phyloP scores from a whole-genome alignment of 2,113 vertebrate species.

The Rhinolophus sinicus region DNA sequence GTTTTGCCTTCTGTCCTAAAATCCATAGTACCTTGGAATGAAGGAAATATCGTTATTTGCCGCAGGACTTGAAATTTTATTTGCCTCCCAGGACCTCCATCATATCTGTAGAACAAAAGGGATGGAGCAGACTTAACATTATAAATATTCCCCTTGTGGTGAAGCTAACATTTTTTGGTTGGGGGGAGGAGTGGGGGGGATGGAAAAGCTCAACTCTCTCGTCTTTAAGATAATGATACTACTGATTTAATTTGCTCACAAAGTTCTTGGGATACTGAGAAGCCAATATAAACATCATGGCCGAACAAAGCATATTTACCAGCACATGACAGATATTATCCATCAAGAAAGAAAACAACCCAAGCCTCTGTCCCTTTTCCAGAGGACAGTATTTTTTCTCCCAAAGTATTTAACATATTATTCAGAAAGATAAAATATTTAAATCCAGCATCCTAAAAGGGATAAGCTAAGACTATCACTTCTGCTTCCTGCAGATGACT shows the following conservation, averaged over 20 bases:
- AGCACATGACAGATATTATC: background rate
- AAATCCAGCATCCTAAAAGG: constrained; percentile 27
- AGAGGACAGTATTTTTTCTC: background rate
- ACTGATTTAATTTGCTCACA: background rate
- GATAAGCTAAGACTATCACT: constrained; percentile 41
- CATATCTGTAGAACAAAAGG: background rate
- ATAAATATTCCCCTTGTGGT: background rate
- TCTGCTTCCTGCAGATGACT: constrained; percentile 53
- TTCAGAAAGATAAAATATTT: constrained; percentile 50
- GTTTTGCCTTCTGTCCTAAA: constrained; percentile 1
- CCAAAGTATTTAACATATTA: background rate
- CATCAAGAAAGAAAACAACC: background rate
- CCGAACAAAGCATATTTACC: background rate
- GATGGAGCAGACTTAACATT: background rate
- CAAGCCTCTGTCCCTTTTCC: background rate
- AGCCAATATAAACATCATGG: background rate
- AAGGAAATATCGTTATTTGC: background rate
- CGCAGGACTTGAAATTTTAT: background rate
- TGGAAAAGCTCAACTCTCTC: background rate
- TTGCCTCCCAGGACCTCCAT: background rate
- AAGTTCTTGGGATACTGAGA: background rate
- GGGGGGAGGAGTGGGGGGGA: background rate
- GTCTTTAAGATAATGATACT: background rate
- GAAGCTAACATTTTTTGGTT: background rate
- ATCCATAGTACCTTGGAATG: background rate